Conservation (phyloP, 2,888 invertebrate species). For the Heliconius hortense region DNA sequence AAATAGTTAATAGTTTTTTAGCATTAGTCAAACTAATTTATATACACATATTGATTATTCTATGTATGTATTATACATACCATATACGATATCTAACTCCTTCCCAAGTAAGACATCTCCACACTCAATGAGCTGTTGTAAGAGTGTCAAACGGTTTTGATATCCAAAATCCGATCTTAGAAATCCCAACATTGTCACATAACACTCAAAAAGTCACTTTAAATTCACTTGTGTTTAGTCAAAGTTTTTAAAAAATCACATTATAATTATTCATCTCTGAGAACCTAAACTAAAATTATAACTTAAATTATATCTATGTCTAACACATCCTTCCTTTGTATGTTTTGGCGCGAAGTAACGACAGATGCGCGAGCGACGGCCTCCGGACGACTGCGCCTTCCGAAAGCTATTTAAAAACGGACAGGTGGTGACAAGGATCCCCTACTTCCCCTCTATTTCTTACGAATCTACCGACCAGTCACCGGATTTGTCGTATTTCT, state of each 20-base stretch:
- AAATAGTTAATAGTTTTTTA: not conserved
- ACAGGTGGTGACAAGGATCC: conserved; percentile 77
- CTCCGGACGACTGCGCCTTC: conserved; percentile 68
- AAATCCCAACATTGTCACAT: conserved; percentile 70
- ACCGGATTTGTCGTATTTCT: conserved; percentile 48
- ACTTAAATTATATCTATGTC: conserved; percentile 13
- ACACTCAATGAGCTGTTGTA: conserved; percentile 74
- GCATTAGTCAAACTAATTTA: not conserved
- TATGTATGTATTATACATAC: conserved; percentile 48
- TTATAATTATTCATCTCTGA: conserved; percentile 8
- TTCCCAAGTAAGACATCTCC: conserved; percentile 68
- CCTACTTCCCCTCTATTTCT: conserved; percentile 68
- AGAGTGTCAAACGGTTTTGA: conserved; percentile 66
- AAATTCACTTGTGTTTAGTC: not conserved
- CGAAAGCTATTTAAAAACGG: conserved; percentile 72
- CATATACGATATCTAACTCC: conserved; percentile 57
- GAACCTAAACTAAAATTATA: not conserved
- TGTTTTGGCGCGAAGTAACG: conserved; percentile 65
- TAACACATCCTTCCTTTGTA: conserved; percentile 27
- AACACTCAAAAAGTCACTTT: conserved; percentile 10
- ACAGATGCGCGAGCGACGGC: conserved; percentile 73
- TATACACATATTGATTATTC: not conserved
- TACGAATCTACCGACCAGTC: conserved; percentile 48
- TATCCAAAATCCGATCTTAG: conserved; percentile 71
- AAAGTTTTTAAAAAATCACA: conserved; percentile 19